These are phyloP conservation scores for Bradysia coprophila DNA, from an alignment of 1,140 invertebrate species.

Conservation along the genomic window DNA sequence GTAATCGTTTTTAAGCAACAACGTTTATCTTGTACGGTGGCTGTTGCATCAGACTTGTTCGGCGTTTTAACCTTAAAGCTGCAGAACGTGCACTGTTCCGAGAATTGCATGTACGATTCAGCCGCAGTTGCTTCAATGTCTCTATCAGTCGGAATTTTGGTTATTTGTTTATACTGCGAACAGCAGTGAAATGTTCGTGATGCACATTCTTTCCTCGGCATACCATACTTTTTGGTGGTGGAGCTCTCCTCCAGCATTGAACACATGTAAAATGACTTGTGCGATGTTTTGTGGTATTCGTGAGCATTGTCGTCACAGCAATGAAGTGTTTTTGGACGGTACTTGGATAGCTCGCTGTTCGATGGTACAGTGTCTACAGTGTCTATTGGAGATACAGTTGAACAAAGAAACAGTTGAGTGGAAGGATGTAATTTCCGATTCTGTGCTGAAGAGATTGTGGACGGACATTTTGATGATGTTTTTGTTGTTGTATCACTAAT, in stretches of 20 bases:
- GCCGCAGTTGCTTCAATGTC: neutral
- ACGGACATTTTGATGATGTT: no score
- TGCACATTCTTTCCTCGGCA: neutral
- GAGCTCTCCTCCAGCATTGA: slow-evolving; percentile 15
- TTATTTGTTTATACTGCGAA: slow-evolving; percentile 2
- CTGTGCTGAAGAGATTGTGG: neutral
- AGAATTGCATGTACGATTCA: slow-evolving; percentile 16
- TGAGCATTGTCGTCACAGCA: slow-evolving; percentile 19
- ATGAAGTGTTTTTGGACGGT: slow-evolving; percentile 9
- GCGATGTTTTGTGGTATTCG: slow-evolving; percentile 14
- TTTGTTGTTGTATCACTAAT: slow-evolving; percentile 5
- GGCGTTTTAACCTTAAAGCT: slow-evolving; percentile 14
- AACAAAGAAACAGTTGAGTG: slow-evolving; percentile 15
- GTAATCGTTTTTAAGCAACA: slow-evolving; percentile 17
- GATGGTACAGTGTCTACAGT: neutral
- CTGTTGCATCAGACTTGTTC: slow-evolving; percentile 6
- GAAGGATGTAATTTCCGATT: neutral
- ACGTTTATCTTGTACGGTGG: slow-evolving; percentile 5
- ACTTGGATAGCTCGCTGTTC: neutral
- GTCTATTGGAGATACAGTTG: slow-evolving; percentile 14
- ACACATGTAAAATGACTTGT: slow-evolving; percentile 19
- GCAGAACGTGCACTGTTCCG: slow-evolving; percentile 20
- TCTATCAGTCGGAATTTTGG: neutral
- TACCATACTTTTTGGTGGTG: neutral
- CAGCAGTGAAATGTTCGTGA: slow-evolving; percentile 19